Base-by-base conservation (phyloP, 2,888 invertebrate species). In the Rhabditophanes sp. region DNA sequence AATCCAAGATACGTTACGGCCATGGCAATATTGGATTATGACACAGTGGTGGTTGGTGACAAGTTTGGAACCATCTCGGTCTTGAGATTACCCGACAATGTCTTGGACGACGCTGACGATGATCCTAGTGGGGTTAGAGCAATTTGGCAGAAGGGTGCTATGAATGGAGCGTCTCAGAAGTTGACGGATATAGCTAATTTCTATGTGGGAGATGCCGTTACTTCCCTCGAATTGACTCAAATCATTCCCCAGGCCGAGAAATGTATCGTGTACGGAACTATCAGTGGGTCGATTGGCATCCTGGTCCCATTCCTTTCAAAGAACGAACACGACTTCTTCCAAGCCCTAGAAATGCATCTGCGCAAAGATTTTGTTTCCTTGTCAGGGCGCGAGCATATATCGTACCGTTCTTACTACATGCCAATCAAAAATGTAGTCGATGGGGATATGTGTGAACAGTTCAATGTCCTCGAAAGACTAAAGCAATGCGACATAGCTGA, bases 261-360 rank as follows among this genome's bases (percentile, higher is more conserved):
- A 67, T 84, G 85, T 1, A 72, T 96, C 3, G 78, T 99, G 2
- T 99, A 99, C 66, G 83, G 90, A 0, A 90, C 93, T 0, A 67
- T 96, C 9, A 83, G 87, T 41, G 96, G 90, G 3, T 59, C 83
- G 0, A 80, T 90, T 0, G 88, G 88, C 1, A 84, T 85, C 5
- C 72, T 90, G 23, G 79, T 88, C 14, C 85, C 88, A 0, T 88
- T 90, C 63, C 84, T 85, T 0, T 83, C 84, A 12, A 78, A 84
- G 54, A 88, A 68, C 72, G 93, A 96, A 68, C 88, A 87, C 56
- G 96, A 96, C 66, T 93, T 96, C 68, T 96, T 96, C 72, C 90
- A 93, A 65, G 88, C 93, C 70, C 72, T 96, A 44, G 96, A 96
- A 69, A 96, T 99, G 93, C 90, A 99, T 67, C 85, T 99, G 85